Conservation (phyloP, 2,888 invertebrate genomes). For the Catocala nupta region DNA sequence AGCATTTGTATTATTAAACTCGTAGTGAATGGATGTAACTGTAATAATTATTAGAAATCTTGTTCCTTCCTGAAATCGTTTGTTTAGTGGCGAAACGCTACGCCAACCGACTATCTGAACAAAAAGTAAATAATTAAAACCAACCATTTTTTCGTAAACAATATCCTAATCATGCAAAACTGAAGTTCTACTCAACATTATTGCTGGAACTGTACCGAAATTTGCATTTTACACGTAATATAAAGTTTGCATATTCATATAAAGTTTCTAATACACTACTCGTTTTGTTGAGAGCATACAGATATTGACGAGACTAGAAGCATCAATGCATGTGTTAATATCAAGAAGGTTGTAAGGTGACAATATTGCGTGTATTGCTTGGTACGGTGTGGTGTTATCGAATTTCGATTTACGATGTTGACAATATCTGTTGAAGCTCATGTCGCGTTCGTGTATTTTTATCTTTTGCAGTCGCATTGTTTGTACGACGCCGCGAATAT, state of each 20-base stretch:
- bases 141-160: too few relatives aligned
- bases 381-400: conserved; percentile 69
- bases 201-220: background rate
- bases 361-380: conserved; percentile 55
- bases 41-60: too few relatives aligned
- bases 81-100: background rate
- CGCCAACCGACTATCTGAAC: background rate
- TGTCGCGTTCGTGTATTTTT: conserved; percentile 71
- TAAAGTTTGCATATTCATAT: background rate
- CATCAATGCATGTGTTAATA: conserved; percentile 11
- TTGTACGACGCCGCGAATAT: conserved; percentile 52
- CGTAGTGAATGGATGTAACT: too few relatives aligned
- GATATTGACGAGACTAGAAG: background rate
- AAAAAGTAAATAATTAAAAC: too few relatives aligned
- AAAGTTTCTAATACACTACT: background rate
- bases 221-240: background rate
- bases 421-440: conserved; percentile 75
- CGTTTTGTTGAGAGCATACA: background rate
- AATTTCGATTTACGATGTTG: conserved; percentile 81
- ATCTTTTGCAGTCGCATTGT: conserved; percentile 68
- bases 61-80: conserved; percentile 9
- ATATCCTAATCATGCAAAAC: too few relatives aligned
- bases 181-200: background rate
- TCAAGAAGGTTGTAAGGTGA: conserved; percentile 56
- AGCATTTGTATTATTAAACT: too few relatives aligned